Base-by-base conservation (phyloP, 2,113 vertebrate species). In the Manacus vitellinus region DNA sequence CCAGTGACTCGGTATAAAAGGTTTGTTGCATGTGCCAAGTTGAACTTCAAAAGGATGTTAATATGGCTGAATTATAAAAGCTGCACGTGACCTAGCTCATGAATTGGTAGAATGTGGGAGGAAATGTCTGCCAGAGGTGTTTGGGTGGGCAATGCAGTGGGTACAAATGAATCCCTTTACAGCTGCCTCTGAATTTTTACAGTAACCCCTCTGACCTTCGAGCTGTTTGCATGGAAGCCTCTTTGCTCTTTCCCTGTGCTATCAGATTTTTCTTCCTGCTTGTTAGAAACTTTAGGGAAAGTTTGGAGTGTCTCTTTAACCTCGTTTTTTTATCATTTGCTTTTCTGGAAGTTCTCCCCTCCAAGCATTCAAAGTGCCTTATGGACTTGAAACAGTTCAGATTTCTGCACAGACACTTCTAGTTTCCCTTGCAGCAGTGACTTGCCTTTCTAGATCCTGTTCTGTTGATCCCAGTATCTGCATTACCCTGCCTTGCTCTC, bases 41-140 rank as follows among this genome's bases (percentile, higher is more conserved):
- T 79, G n/a, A 73, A 80, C 91, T 95, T 95, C 90, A 61, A 17
- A 77, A 79, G 78, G 72, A 82, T 14, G 74, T 43, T 85, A 65
- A 66, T 37, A 55, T 87, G 85, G 52, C 67, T 92, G 85, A 89
- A 41, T 75, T 83, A 6, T 15, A 76, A 83, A 85, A 79, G 67
- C 54, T 75, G 39, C 78, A 35, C 0, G 1, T 86, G 62, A 73
- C 41, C 55, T 63, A 61, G 16, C 14, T 12, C 11, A 14, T 43
- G 56, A 88, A n/a, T 46, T 54, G 75, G 62, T 51, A n/a, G 82
- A 51, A 71, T 9, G 5, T 27, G 67, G 47, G 74, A 52, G 41
- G 84, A 89, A 37, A 13, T 28, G 82, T 22, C 39, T 43, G 55
- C 39, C 10, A 74, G 47, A 82, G 70, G 85, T 52, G 43, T 72